Base-by-base conservation (phyloP, 92 coral and sea anemone genomes). In the Phenganax marumi region DNA sequence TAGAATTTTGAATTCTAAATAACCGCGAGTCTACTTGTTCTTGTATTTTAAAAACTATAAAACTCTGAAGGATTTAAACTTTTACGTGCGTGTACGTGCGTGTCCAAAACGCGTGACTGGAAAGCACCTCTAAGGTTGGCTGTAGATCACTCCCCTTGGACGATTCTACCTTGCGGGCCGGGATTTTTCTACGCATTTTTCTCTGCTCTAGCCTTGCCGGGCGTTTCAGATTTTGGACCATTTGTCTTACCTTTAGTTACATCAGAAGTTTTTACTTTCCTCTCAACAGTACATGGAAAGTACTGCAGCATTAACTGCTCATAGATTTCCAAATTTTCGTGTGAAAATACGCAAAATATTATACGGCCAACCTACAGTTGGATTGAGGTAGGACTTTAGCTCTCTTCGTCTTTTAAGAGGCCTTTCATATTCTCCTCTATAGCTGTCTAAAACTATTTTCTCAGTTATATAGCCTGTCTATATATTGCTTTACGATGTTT, bases 291-390 rank as follows among this genome's bases (percentile, higher is more conserved):
- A 62, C 79, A 84, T 18, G 99, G 99, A 70, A 96, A 96, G 75
- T 92, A 92, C 26, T 80, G 70, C 21, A 84, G 84, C 70, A 96
- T 73, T 33, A 96, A 87, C 6, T 80, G 22, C 25, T 86, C 61
- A 72, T 92, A 96, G 54, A 92, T 89, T 0, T 87, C 87, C 68
- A 89, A 72, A 69, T 96, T 97, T 50, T 50, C 88, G 9, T 81
- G 90, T 65, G 92, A 89, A 77, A 91, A 96, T 73, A 90, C 80
- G 75, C 99, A 96, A 74, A 96, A 92, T 50, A 96, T 96, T 33
- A 96, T 92, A 21, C 97, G 92, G 75, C 93, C 92, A 54, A 90
- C 91, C 99, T 96, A 68, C 39, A 68, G 48, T 47, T 52, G 54
- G 17, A 64, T 24, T 50, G 65, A 84, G 74, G 22, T 51, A 48